Percentiles rank a stretch among this genome's conserved stretches.
Conservation (phyloP, 2,797 vertebrate genomes). For the Pampus argenteus region DNA sequence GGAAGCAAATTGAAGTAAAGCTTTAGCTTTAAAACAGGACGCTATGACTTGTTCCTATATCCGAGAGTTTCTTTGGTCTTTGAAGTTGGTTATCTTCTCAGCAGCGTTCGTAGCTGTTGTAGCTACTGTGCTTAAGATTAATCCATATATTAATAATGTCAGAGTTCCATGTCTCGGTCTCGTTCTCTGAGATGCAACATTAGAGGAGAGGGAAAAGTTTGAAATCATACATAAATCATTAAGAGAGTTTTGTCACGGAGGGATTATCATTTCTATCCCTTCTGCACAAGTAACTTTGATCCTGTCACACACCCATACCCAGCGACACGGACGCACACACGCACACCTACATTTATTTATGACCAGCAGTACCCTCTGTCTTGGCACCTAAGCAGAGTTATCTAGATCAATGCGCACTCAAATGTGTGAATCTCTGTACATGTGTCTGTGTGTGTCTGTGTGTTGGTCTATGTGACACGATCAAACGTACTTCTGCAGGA, state of each 20-base stretch:
- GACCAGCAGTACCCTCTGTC: conserved; percentile 14
- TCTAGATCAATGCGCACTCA: conserved; percentile 28
- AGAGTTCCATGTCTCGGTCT: conserved; percentile 52
- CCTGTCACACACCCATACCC: conserved; percentile 15
- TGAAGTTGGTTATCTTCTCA: conserved; percentile 68
- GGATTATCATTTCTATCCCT: conserved; percentile 61
- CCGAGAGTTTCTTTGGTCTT: conserved; percentile 49
- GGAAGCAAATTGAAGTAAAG: conserved; percentile 26
- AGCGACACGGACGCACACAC: neutral
- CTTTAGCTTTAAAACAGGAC: conserved; percentile 42
- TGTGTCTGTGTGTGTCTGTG: neutral
- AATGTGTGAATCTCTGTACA: conserved; percentile 1
- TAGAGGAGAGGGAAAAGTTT: conserved; percentile 57
- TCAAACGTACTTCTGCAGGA: conserved; percentile 55
- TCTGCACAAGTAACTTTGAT: conserved; percentile 63
- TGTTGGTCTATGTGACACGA: conserved; percentile 14
- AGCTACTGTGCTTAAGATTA: conserved; percentile 63
- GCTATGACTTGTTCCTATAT: conserved; percentile 38
- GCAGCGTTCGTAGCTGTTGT: conserved; percentile 52
- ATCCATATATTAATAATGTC: conserved; percentile 74
- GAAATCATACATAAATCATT: conserved; percentile 69
- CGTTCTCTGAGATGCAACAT: conserved; percentile 46
- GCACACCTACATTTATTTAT: conserved; percentile 16
- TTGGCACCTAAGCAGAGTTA: neutral
- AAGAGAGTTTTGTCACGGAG: conserved; percentile 60